phyloP scores from a whole-genome alignment of 2,113 vertebrate genomes.

The Silurus asotus region DNA sequence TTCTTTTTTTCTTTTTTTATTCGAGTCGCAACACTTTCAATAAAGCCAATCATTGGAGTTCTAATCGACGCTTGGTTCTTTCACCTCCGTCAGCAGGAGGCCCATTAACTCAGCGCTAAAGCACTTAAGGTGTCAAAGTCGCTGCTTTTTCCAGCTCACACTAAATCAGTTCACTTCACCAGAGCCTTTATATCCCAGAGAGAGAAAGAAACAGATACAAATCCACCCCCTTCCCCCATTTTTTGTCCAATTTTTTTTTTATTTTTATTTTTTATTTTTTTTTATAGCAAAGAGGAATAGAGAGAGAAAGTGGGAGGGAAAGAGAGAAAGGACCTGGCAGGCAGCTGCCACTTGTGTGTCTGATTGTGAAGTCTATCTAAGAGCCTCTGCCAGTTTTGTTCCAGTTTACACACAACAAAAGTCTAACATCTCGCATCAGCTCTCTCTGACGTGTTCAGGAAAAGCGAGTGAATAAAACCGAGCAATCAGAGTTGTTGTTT shows the following conservation, averaged over 20 bases:
- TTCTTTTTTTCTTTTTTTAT: background rate
- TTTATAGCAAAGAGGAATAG: background rate
- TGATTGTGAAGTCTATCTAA: background rate
- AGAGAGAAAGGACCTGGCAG: conserved; percentile 61
- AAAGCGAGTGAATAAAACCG: conserved; percentile 31
- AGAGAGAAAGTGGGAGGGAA: background rate
- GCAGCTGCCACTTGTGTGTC: conserved; percentile 67
- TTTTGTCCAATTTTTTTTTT: too few relatives aligned
- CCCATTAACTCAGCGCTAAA: conserved; percentile 65
- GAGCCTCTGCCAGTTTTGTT: background rate
- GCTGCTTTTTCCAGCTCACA: conserved; percentile 60
- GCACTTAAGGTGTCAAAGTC: conserved; percentile 64
- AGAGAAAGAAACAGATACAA: conserved; percentile 55
- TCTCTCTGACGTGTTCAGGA: conserved; percentile 22
- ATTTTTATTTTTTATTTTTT: background rate
- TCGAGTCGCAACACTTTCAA: conserved; percentile 1
- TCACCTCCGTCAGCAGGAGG: conserved; percentile 42
- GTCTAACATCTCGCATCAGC: conserved; percentile 11
- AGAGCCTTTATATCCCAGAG: conserved; percentile 68
- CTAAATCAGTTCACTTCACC: conserved; percentile 73
- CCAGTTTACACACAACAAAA: conserved; percentile 13
- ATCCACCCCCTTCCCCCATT: too few relatives aligned
- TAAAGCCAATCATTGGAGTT: conserved; percentile 38
- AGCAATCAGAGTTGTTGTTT: conserved; percentile 25
- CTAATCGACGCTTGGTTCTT: conserved; percentile 31